Percentiles rank a stretch among this genome's conserved stretches.
These are phyloP conservation scores for Dicyrtoma fusca DNA, from an alignment of 2,888 invertebrate genomes.

Conservation along the genomic window DNA sequence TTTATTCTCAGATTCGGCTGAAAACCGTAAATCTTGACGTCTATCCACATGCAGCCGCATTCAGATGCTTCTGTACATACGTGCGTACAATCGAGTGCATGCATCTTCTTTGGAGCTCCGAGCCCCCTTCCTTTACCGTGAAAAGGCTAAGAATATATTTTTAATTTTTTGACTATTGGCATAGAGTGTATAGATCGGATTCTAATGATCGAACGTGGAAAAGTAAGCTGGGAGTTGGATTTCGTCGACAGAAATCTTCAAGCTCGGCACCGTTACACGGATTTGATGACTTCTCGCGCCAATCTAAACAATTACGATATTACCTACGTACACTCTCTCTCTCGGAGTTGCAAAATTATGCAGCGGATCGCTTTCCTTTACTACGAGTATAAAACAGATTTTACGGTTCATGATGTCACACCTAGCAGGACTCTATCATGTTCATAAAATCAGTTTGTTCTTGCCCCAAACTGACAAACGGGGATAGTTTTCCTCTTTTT, in stretches of 20 bases:
- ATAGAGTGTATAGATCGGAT: too few relatives aligned
- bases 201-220: too few relatives aligned
- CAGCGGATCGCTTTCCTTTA: too few relatives aligned
- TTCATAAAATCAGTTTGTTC: neutral
- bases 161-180: too few relatives aligned
- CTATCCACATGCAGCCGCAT: neutral
- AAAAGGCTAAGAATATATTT: neutral
- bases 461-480: neutral
- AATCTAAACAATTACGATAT: constrained; percentile 19
- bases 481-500: too few relatives aligned
- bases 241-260: too few relatives aligned
- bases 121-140: neutral
- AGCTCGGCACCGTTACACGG: neutral
- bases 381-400: too few relatives aligned
- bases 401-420: too few relatives aligned
- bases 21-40: constrained; percentile 12
- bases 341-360: too few relatives aligned
- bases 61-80: neutral
- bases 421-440: too few relatives aligned
- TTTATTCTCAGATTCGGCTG: constrained; percentile 12
- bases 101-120: neutral
- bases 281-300: neutral
- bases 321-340: too few relatives aligned
- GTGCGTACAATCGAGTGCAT: neutral
- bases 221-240: too few relatives aligned